Evolutionary conservation across 2,797 vertebrate species (phyloP).

Genomic region (Crocodylus rhombifer): DNA sequence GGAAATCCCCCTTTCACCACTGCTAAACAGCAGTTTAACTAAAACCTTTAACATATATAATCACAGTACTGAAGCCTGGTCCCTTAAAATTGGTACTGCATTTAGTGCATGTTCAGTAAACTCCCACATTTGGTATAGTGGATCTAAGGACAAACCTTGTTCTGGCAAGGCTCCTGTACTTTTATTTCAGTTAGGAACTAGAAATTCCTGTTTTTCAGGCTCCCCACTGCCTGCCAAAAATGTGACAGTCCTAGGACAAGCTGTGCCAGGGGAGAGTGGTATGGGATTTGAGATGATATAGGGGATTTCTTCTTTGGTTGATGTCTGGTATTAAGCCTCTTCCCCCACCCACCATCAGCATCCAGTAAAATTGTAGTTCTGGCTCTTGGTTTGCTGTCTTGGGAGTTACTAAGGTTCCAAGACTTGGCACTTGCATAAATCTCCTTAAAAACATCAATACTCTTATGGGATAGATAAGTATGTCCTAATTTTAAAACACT

Average conservation of each 20-base stretch:
- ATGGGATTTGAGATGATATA: background rate
- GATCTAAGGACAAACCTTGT: background rate
- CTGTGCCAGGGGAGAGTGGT: background rate
- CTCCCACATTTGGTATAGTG: background rate
- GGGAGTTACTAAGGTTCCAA: too few relatives aligned
- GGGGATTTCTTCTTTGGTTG: background rate
- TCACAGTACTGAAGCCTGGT: background rate
- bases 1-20: background rate
- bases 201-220: background rate
- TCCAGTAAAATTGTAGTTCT: background rate
- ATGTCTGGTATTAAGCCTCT: rapidly evolving
- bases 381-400: too few relatives aligned
- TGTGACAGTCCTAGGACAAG: background rate
- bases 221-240: background rate
- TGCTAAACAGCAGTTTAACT: background rate
- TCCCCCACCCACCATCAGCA: background rate
- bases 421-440: too few relatives aligned
- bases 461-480: background rate
- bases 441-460: too few relatives aligned
- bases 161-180: background rate
- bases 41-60: background rate
- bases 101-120: background rate
- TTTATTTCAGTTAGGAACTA: background rate
- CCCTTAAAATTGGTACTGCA: rapidly evolving
- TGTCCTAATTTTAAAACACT: background rate